A percentile compares a stretch with the other conserved stretches of the same genome.
Conservation (phyloP, 1,140 invertebrate species). For the Calliphora vicina region DNA sequence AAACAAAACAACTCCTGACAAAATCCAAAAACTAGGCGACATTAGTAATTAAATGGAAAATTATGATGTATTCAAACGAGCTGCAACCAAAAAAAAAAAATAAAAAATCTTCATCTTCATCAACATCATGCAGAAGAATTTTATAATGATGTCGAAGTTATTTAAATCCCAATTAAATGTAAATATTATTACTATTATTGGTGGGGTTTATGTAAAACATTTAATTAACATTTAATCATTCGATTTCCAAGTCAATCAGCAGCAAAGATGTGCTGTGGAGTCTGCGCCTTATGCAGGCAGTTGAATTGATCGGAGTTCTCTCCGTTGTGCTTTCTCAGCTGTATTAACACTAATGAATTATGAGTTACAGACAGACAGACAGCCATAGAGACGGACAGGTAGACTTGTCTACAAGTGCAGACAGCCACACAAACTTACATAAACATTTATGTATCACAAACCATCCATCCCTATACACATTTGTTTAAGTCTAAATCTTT, state of each 20-base stretch:
- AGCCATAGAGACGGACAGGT: not conserved
- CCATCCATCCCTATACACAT: too few relatives aligned
- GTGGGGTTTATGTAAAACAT: constrained; percentile 17
- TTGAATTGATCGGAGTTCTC: not conserved
- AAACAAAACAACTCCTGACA: too few relatives aligned
- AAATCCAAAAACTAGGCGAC: constrained; percentile 30
- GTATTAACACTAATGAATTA: constrained; percentile 18
- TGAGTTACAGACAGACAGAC: constrained; percentile 16
- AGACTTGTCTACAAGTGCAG: constrained; percentile 6
- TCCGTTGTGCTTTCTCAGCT: not conserved
- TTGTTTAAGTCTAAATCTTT: too few relatives aligned
- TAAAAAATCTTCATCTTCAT: not conserved
- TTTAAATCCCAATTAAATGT: constrained; percentile 30
- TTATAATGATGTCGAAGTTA: constrained; percentile 23
- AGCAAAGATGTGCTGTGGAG: too few relatives aligned
- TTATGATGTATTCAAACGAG: constrained; percentile 18
- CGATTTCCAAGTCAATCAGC: not conserved
- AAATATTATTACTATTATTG: not conserved
- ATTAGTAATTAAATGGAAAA: constrained; percentile 31
- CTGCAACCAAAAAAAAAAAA: not conserved
- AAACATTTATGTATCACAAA: not conserved
- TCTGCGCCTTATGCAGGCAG: not conserved
- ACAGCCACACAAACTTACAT: not conserved
- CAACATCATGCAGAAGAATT: not conserved
- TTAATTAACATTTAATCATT: constrained; percentile 31